Base-by-base conservation (phyloP, 2,113 vertebrate species). In the Synodontis membranacea region DNA sequence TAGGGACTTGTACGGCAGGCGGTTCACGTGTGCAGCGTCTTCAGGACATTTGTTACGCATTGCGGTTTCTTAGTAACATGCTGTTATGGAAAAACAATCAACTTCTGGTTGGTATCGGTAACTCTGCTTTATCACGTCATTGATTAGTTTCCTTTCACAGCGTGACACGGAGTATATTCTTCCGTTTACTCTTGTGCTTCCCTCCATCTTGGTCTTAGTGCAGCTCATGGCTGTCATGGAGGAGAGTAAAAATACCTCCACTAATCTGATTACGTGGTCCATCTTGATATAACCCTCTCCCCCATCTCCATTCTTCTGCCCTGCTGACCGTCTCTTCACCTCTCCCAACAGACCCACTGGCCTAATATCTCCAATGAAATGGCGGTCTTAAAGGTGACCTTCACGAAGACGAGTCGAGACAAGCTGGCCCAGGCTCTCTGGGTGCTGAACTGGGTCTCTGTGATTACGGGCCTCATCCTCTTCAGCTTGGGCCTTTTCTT, bases 401-500 rank as follows among this genome's bases (percentile, higher is more conserved):
- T 97, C 92, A 96, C 94, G 68, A 97, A 96, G 92, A 92, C 89
- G 2, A 96, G 92, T 84, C 89, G 97, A 54, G 93, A 95, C 89
- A 96, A 95, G 87, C 76, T 97, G 66, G 96, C 97, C 39, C 95
- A 97, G 91, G 92, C 96, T 75, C 93, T 97, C 82, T 97, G 97
- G 95, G 93, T 97, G 74, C 94, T 97, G 82, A 98, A 98, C 92
- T 97, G 97, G 96, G 88, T 97, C 85, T 97, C 97, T 0, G 96
- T 97, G 25, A 87, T 96, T 68, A 96, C 95, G 0, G 97, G 97
- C 7, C 89, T 95, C 11, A 89, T 95, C 79, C 94, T 97, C 62
- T 95, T 97, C 79, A 93, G 95, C 60, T 92, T 97, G n/a, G 97
- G 97, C 58, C 88, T 97, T 34, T 97, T 96, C 88, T 92, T 97